Base-by-base conservation (phyloP, 2,888 invertebrate species). In the Heliconius cydno region DNA sequence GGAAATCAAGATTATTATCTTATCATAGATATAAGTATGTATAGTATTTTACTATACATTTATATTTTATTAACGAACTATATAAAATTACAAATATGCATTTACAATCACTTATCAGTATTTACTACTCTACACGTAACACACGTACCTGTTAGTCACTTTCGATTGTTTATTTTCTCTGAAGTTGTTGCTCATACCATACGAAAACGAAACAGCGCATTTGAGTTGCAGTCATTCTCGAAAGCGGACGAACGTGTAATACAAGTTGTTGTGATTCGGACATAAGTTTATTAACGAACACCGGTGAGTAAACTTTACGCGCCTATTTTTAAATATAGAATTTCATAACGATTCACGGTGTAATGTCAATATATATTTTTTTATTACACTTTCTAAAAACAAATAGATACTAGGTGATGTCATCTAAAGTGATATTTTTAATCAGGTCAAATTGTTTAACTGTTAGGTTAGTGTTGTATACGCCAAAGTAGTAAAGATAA, bases 221-320 rank as follows among this genome's bases (percentile, higher is more conserved):
- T 65, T 46, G 60, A 34, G 65, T 66, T 70, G 80, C 80, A 81
- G 77, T 74, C 77, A 76, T 76, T 79, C 70, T 78, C 68, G 68
- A 65, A 63, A 79, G 70, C 81, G 63, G 76, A 78, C 83, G 78
- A 60, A 30, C 70, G 79, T 80, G 71, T 68, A 30, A 60, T 46
- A 30, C 38, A 78, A 71, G 68, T 80, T 80, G 76, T 78, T 78
- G 82, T 83, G 80, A 75, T 80, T 81, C 63, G 67, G 63, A 52
- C 6, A 76, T 52, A 73, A 30, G n/a, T 77, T 57, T 46, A 34
- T 30, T 60, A 73, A 76, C 77, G 76, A 74, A 82, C 79, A 65
- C 81, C 78, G 82, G 83, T 83, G 80, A 83, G 83, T 79, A 76
- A 77, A 78, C 46, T 77, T 81, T 82, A 63, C 77, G 80, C 81